These are phyloP conservation scores for Champsocephalus gunnari DNA, from an alignment of 2,797 vertebrate genomes.

Conservation along the genomic window DNA sequence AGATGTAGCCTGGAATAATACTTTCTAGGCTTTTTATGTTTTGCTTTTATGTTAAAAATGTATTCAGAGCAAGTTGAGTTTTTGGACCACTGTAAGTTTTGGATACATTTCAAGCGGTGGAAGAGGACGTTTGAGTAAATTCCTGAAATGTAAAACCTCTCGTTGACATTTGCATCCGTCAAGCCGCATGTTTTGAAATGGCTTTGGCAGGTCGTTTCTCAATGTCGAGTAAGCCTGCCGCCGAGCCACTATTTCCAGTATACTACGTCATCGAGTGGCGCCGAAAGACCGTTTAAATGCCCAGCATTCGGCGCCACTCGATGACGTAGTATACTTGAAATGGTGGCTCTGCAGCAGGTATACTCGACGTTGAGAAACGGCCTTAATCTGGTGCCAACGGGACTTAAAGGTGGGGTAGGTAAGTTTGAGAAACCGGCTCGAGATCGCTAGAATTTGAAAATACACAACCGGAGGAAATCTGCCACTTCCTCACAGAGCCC, in stretches of 20 bases:
- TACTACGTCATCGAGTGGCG: no score
- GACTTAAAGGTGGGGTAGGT: neutral
- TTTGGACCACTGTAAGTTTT: neutral
- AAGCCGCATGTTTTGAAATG: neutral
- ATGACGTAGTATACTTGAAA: no score
- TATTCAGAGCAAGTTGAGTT: neutral
- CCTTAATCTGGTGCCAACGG: neutral
- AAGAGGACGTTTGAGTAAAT: neutral
- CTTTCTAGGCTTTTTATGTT: neutral
- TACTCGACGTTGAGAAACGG: no score
- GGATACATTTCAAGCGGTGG: neutral
- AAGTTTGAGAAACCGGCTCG: no score
- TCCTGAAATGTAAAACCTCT: neutral
- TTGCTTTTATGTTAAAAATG: neutral
- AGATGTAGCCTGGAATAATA: slow-evolving; percentile 22
- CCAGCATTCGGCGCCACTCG: no score
- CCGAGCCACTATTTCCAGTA: no score
- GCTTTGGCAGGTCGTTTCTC: neutral
- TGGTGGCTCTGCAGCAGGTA: no score
- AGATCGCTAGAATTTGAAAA: no score
- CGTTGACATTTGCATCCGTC: neutral
- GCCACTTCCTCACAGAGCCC: no score
- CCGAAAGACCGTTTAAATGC: no score
- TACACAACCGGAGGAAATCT: no score
- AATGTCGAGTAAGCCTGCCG: no score